phyloP scores from a whole-genome alignment of 2,888 invertebrate species.

The Macroteleia sp. region DNA sequence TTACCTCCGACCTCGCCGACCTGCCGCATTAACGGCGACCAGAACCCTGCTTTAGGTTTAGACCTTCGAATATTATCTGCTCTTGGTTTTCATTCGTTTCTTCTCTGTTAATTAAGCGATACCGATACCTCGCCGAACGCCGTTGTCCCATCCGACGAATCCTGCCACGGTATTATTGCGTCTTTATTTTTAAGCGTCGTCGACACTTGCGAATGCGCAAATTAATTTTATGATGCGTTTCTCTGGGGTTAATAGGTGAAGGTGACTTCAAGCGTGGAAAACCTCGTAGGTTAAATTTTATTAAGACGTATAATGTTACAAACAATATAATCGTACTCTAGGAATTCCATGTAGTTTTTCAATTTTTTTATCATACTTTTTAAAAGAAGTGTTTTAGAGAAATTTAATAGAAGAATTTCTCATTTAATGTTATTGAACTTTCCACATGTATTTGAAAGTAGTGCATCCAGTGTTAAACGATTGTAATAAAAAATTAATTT shows the following conservation, averaged over 20 bases:
- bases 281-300: conserved; percentile 18
- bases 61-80: conserved; percentile 64
- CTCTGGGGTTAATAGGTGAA: conserved; percentile 51
- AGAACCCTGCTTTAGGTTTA: conserved; percentile 59
- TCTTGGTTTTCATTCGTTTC: conserved; percentile 64
- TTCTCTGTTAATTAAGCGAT: conserved; percentile 72
- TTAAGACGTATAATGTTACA: conserved; percentile 28
- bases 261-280: conserved; percentile 40
- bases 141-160: not conserved
- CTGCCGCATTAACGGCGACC: conserved; percentile 66
- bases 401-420: no score
- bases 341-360: no score
- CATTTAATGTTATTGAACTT: no score
- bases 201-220: conserved; percentile 37
- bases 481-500: no score
- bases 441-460: no score
- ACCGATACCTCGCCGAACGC: conserved; percentile 36
- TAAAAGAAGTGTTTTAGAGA: no score
- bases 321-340: conserved; percentile 13
- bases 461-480: no score
- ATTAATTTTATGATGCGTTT: conserved; percentile 41
- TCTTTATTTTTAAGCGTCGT: conserved; percentile 42
- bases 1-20: conserved; percentile 75
- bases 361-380: no score
- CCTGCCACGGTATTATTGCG: conserved; percentile 17